Percentiles rank a stretch among this genome's conserved stretches.
These are phyloP conservation scores for Diadema setosum DNA, from an alignment of 35 echinoderm and acorn worm genomes.

Conservation along the genomic window DNA sequence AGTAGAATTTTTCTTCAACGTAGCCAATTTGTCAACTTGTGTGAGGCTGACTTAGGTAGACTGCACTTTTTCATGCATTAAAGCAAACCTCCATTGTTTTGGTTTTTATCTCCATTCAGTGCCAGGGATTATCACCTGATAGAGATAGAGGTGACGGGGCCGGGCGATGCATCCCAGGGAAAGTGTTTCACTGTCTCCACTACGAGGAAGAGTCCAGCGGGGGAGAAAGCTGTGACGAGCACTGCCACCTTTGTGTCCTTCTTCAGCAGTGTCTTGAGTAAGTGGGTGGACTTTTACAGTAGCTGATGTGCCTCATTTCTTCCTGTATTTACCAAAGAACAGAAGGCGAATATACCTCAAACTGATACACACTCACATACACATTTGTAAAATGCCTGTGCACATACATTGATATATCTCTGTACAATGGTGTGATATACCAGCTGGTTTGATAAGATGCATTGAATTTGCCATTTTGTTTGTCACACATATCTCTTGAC, in stretches of 20 bases:
- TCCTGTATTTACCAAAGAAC: neutral
- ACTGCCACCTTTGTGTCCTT: slow-evolving; percentile 91
- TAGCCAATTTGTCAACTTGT: too few relatives aligned
- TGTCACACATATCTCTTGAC: too few relatives aligned
- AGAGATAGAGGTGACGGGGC: slow-evolving; percentile 91
- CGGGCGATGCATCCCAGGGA: slow-evolving; percentile 41
- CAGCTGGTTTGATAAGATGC: neutral
- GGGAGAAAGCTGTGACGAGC: slow-evolving; percentile 77
- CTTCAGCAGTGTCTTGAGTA: slow-evolving; percentile 80
- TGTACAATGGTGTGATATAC: neutral
- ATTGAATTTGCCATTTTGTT: too few relatives aligned
- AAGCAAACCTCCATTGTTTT: neutral
- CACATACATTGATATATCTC: neutral
- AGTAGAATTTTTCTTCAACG: too few relatives aligned
- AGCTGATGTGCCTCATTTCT: neutral
- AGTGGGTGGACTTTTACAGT: neutral
- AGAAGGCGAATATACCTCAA: neutral
- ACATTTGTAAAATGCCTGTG: neutral
- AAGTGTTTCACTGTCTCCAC: slow-evolving; percentile 80
- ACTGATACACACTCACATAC: neutral
- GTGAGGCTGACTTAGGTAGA: too few relatives aligned
- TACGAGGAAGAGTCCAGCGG: slow-evolving; percentile 80
- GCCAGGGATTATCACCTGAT: slow-evolving; percentile 79
- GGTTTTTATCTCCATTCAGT: slow-evolving; percentile 1
- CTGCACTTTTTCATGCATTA: too few relatives aligned